phyloP scores from a whole-genome alignment of 2,797 vertebrate genomes.

The Pipistrellus pygmaeus region DNA sequence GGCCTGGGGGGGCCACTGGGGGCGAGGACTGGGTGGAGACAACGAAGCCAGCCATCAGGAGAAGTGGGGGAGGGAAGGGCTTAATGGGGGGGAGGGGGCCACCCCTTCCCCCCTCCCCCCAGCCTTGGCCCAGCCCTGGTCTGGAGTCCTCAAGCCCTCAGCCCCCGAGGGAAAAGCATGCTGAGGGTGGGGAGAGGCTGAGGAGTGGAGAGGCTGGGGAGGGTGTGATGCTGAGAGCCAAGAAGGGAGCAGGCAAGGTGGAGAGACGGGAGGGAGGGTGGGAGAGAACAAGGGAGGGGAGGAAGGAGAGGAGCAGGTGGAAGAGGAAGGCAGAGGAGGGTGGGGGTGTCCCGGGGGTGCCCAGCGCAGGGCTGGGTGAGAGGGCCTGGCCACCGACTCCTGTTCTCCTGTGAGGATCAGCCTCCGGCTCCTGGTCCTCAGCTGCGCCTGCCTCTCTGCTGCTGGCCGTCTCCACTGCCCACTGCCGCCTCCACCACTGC shows the following conservation, averaged over 20 bases:
- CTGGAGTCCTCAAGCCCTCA: slow-evolving; percentile 69
- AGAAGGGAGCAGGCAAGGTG: neutral
- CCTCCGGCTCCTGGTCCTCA: slow-evolving; percentile 54
- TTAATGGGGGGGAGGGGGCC: slow-evolving; percentile 71
- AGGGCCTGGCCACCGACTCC: slow-evolving; percentile 64
- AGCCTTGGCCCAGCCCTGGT: slow-evolving; percentile 68
- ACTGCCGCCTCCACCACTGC: slow-evolving; percentile 54
- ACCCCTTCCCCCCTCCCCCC: slow-evolving; percentile 79
- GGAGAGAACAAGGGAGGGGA: neutral
- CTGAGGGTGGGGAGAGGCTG: slow-evolving; percentile 5
- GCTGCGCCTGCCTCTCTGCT: slow-evolving; percentile 66
- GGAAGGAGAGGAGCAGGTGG: slow-evolving; percentile 70
- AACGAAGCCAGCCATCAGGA: slow-evolving; percentile 73
- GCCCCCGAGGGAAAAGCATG: slow-evolving; percentile 69
- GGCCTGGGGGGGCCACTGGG: slow-evolving; percentile 80
- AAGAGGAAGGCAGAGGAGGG: slow-evolving; percentile 69
- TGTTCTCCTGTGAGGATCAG: slow-evolving; percentile 56
- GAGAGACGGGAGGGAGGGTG: neutral
- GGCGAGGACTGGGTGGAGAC: slow-evolving; percentile 73
- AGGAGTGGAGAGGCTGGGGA: neutral
- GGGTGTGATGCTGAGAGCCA: neutral
- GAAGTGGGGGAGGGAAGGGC: slow-evolving; percentile 72
- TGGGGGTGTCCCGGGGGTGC: slow-evolving; percentile 74
- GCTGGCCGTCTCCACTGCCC: slow-evolving; percentile 53
- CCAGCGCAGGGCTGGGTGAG: slow-evolving; percentile 51